Percentiles rank a stretch among this genome's conserved stretches.
These are phyloP conservation scores for Porites rus DNA, from an alignment of 92 coral and sea anemone species.

Conservation along the genomic window DNA sequence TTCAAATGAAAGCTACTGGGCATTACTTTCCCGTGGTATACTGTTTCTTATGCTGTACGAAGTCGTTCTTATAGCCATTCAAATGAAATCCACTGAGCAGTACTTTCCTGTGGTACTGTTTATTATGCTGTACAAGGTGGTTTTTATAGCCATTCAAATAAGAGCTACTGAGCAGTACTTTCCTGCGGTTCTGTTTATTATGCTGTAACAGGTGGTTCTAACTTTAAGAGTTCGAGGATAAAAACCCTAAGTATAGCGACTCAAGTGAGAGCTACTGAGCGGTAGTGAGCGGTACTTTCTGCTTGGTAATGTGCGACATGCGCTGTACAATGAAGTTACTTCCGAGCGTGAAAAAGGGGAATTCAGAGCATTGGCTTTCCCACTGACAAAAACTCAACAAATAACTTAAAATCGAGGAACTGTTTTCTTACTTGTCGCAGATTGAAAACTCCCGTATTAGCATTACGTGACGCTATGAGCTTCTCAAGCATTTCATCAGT, in stretches of 20 bases:
- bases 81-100: too few species aligned
- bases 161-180: too few species aligned
- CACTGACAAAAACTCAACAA: background rate
- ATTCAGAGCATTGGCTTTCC: too few species aligned
- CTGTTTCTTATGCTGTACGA: too few species aligned
- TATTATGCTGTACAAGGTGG: too few species aligned
- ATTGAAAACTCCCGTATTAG: constrained; percentile 96
- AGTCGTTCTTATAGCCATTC: too few species aligned
- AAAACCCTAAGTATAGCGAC: background rate
- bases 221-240: background rate
- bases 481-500: constrained; percentile 96
- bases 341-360: too few species aligned
- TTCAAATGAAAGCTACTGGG: background rate
- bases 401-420: background rate
- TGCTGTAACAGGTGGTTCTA: background rate
- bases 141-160: too few species aligned
- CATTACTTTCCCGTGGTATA: too few species aligned
- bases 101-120: too few species aligned
- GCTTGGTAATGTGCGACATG: background rate
- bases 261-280: background rate
- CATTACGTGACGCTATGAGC: constrained; percentile 91
- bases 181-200: background rate
- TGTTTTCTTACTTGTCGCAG: constrained; percentile 80
- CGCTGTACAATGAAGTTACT: background rate
- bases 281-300: background rate